A percentile compares a stretch with the other conserved stretches of the same genome.
These are phyloP conservation scores for Butorides virescens DNA, from an alignment of 2,113 vertebrate species.

Conservation along the genomic window DNA sequence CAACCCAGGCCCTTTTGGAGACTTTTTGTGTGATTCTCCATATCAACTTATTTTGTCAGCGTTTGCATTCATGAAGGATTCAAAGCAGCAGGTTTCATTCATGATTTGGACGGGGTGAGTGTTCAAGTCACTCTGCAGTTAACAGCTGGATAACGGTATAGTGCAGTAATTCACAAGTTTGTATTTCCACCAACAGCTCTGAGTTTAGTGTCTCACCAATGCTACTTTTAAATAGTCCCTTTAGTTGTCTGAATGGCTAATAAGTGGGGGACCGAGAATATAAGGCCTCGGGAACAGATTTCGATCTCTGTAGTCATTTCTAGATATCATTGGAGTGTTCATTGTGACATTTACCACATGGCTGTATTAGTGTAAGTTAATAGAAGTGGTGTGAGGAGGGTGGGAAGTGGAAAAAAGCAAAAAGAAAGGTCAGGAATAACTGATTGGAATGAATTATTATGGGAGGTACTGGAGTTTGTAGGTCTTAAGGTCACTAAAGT, in stretches of 20 bases:
- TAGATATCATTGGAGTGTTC: background rate
- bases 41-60: slow-evolving; percentile 92
- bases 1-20: slow-evolving; percentile 86
- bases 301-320: background rate
- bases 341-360: background rate
- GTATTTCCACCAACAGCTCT: background rate
- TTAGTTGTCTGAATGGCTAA: background rate
- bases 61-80: slow-evolving; percentile 84
- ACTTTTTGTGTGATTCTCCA: slow-evolving; percentile 92
- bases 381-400: background rate
- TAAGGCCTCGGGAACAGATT: background rate
- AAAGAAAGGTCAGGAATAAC: background rate
- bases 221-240: background rate
- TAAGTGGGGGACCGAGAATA: background rate
- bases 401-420: background rate
- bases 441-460: background rate
- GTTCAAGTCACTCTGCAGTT: background rate
- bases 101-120: slow-evolving; percentile 98
- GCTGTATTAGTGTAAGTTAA: background rate
- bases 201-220: background rate
- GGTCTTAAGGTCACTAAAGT: background rate
- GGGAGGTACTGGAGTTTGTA: background rate
- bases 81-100: slow-evolving; percentile 81
- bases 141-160: background rate
- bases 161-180: background rate